Base-by-base conservation (phyloP, 2,888 invertebrate genomes). In the Dinocampus coccinellae region DNA sequence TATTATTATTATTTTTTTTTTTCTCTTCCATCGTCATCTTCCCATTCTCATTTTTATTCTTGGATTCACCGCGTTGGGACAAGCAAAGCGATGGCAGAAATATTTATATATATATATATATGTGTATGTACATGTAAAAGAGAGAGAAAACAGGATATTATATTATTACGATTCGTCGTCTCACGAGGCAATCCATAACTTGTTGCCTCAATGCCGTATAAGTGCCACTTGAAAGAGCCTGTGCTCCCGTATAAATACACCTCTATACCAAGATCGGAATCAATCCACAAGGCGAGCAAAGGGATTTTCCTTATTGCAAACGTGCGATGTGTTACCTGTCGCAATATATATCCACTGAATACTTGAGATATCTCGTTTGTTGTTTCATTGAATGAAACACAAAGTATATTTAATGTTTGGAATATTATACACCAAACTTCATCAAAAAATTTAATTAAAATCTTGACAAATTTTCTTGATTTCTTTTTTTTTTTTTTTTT, bases 111-210 rank as follows among this genome's bases (percentile, higher is more conserved):
- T 29, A n/a, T 20, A 29, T 29, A 3, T 7, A 29, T 29, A 29
- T 7, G 7, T 29, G 7, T 29, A 24, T 39, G 63, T 20, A 53
- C 34, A 61, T 53, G 47, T 57, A 57, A 24, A 39, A 58, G 57
- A 36, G 24, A 52, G 58, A 64, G 69, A 65, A 69, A 70, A 72
- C 67, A 70, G 75, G 76, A 76, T 76, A 76, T 76, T 75, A 76
- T 76, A 76, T 76, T 76, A 76, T 75, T 75, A 76, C 76, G 76
- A 75, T 75, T 76, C 75, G 72, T 73, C 70, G 76, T 71, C 70
- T 70, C 69, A 64, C 63, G 68, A 61, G 29, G 61, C 61, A 69
- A 47, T 61, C 68, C 66, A 66, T 66, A 66, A 57, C 55, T 66
- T 66, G 66, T 36, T 36, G 66, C 24, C 66, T 66, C 57, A 63